phyloP scores from a whole-genome alignment of 2,797 vertebrate species.

The Anomalospiza imberbis region DNA sequence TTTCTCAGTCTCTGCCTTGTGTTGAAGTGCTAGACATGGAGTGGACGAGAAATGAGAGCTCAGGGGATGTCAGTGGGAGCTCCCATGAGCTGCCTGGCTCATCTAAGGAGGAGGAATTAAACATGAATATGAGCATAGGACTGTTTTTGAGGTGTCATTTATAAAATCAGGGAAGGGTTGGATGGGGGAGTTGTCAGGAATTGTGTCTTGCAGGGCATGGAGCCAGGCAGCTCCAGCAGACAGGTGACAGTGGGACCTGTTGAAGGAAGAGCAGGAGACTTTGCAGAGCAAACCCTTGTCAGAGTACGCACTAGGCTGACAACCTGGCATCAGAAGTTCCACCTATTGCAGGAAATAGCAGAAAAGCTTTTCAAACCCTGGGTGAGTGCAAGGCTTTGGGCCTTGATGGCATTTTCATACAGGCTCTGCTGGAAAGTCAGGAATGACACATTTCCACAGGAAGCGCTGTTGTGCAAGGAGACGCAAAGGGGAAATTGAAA shows the following conservation, averaged over 20 bases:
- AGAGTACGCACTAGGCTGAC: neutral
- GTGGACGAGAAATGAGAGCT: neutral
- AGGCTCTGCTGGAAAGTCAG: neutral
- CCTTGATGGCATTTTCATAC: neutral
- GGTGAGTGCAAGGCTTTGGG: neutral
- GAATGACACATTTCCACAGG: neutral
- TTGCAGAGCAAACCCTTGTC: neutral
- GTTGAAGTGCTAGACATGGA: neutral
- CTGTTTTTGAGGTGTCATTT: constrained; percentile 41
- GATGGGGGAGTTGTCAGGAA: neutral
- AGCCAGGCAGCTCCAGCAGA: constrained; percentile 31
- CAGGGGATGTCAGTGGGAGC: neutral
- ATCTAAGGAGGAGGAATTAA: neutral
- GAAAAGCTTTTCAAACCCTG: neutral
- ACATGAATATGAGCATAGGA: neutral
- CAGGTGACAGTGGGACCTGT: neutral
- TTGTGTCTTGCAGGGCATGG: neutral
- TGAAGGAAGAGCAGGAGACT: neutral
- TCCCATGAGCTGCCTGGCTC: neutral
- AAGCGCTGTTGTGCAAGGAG: neutral
- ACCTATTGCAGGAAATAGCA: neutral
- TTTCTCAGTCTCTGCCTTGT: neutral
- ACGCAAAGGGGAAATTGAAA: neutral
- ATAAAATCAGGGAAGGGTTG: constrained; percentile 3
- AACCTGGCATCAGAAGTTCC: neutral